A percentile compares a stretch with the other conserved stretches of the same genome.
phyloP scores from a whole-genome alignment of 2,888 invertebrate genomes.

The Tanypteryx hageni region DNA sequence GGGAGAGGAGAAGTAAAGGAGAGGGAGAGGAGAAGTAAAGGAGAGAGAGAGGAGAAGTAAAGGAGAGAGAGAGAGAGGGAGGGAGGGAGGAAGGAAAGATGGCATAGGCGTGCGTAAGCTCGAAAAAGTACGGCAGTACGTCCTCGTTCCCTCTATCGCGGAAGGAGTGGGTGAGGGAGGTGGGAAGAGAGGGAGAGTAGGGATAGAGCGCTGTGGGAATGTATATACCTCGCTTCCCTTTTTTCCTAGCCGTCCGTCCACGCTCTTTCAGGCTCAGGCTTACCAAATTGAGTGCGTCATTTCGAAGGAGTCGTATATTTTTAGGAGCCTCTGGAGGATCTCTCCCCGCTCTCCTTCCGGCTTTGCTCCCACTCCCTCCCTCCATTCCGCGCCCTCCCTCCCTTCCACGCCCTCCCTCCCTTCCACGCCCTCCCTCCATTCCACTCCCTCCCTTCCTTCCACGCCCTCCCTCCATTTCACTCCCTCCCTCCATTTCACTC shows the following conservation, averaged over 20 bases:
- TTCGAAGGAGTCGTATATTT: conserved; percentile 49
- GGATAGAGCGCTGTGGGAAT: not conserved
- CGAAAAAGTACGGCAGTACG: not conserved
- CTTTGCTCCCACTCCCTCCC: not conserved
- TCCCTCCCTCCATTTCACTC: not conserved
- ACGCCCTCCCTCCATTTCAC: not conserved
- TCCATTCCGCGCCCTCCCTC: not conserved
- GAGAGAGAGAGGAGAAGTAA: not conserved
- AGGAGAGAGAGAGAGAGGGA: not conserved
- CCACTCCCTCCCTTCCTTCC: not conserved
- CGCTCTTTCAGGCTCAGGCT: not conserved
- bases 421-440: not conserved
- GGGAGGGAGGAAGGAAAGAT: too few relatives aligned
- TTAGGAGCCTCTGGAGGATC: conserved; percentile 38
- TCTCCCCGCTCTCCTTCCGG: not conserved
- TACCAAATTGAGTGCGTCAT: conserved; percentile 49
- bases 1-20: not conserved
- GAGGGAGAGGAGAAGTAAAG: not conserved
- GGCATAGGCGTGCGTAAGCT: not conserved
- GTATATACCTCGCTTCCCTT: not conserved
- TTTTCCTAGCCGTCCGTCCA: conserved; percentile 30
- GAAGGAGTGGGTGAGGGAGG: too few relatives aligned
- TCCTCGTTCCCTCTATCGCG: not conserved
- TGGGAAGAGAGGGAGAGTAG: not conserved
- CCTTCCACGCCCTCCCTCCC: not conserved